A percentile compares a stretch with the other conserved stretches of the same genome.
phyloP scores from a whole-genome alignment of 1,140 invertebrate genomes.

The Hylyphantes graminicola region DNA sequence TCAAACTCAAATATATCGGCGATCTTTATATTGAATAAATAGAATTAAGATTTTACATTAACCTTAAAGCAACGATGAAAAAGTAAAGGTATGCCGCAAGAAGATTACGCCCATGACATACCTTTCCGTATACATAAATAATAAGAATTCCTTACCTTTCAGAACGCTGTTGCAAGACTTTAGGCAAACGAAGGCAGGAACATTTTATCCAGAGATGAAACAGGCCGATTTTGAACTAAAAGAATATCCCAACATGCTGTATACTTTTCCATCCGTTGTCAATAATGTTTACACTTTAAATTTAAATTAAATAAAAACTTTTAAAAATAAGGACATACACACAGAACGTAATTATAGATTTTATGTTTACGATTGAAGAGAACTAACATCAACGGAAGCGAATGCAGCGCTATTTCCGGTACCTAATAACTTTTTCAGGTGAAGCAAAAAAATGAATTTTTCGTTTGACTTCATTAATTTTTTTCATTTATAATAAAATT shows the following conservation, averaged over 20 bases:
- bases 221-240: background rate
- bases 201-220: background rate
- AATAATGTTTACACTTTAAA: background rate
- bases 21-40: too few species aligned
- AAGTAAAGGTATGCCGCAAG: constrained; percentile 1
- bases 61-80: background rate
- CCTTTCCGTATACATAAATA: constrained; percentile 37
- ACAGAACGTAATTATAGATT: background rate
- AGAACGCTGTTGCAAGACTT: background rate
- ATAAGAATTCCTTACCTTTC: constrained; percentile 34
- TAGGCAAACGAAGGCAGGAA: background rate
- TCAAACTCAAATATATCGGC: too few species aligned
- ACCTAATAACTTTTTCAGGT: too few species aligned
- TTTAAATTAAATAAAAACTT: background rate
- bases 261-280: background rate
- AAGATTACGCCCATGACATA: constrained; percentile 36
- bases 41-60: too few species aligned
- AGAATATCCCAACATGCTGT: background rate
- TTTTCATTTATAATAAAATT: too few species aligned
- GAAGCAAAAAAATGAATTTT: too few species aligned
- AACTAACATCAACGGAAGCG: too few species aligned
- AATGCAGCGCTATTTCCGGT: too few species aligned
- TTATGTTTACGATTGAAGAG: too few species aligned
- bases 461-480: too few species aligned
- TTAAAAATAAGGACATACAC: background rate